Conservation (phyloP, 2,888 invertebrate genomes). For the Campopleginae sp. region DNA sequence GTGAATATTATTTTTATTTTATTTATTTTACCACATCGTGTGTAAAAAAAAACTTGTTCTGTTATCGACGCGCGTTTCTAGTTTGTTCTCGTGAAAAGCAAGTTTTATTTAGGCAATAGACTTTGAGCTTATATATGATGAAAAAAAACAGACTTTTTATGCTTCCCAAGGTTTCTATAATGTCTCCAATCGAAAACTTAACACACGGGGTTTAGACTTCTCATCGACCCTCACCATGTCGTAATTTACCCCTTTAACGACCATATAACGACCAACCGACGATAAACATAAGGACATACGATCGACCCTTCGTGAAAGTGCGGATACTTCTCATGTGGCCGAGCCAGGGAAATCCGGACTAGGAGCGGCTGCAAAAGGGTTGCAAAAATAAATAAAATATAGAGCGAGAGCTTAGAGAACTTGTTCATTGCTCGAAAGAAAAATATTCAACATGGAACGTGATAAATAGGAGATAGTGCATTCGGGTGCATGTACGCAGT, state of each 20-base stretch:
- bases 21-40: background rate
- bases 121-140: background rate
- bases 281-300: slow-evolving; percentile 60
- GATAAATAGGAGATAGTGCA: background rate
- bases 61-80: background rate
- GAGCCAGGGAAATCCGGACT: background rate
- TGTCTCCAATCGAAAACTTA: slow-evolving; percentile 12
- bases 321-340: slow-evolving; percentile 17
- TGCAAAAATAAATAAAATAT: slow-evolving; percentile 11
- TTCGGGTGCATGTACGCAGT: background rate
- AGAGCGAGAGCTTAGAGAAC: background rate
- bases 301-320: slow-evolving; percentile 28
- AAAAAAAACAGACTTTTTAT: slow-evolving; percentile 23
- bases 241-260: slow-evolving; percentile 68
- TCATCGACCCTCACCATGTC: slow-evolving; percentile 56
- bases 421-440: background rate
- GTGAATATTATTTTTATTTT: too few relatives aligned
- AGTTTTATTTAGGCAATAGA: background rate
- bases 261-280: slow-evolving; percentile 59
- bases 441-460: background rate
- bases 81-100: background rate
- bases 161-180: slow-evolving; percentile 44
- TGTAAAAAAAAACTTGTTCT: background rate
- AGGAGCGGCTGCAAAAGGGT: background rate
- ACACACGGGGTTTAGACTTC: slow-evolving; percentile 13